Percentiles rank a stretch among this genome's conserved stretches.
These are phyloP conservation scores for Heterohyrax brucei DNA, from an alignment of 2,797 vertebrate species.

Conservation along the genomic window DNA sequence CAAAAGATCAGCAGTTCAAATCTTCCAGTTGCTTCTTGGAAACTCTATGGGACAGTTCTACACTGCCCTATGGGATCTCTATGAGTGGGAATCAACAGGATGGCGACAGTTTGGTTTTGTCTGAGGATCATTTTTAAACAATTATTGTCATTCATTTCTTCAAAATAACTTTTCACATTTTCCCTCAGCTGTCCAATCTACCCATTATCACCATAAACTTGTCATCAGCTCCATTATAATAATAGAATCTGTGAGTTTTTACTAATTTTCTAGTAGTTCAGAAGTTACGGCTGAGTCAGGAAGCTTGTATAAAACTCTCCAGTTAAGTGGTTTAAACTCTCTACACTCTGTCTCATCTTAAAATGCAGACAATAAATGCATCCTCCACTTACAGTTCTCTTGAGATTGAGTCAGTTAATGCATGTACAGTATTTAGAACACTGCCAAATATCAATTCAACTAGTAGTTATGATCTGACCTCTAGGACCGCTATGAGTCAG, in stretches of 20 bases:
- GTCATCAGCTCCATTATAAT: not conserved
- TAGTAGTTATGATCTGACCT: not conserved
- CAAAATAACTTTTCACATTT: not conserved
- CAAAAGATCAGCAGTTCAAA: too few relatives aligned
- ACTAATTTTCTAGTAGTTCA: not conserved
- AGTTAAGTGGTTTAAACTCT: not conserved
- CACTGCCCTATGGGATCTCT: too few relatives aligned
- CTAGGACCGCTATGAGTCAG: too few relatives aligned
- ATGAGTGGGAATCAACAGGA: too few relatives aligned
- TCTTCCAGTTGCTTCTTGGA: too few relatives aligned
- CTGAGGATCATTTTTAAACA: not conserved
- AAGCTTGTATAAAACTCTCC: not conserved
- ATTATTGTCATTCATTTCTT: not conserved
- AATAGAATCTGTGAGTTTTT: not conserved
- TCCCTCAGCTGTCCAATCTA: not conserved
- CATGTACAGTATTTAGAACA: not conserved
- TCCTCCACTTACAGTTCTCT: not conserved
- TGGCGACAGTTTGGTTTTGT: too few relatives aligned
- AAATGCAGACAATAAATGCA: not conserved
- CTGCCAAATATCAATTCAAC: not conserved
- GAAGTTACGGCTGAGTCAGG: not conserved
- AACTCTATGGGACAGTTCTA: too few relatives aligned
- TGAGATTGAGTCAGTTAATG: not conserved
- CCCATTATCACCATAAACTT: not conserved
- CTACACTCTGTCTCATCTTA: not conserved